These are phyloP conservation scores for Microctenopoma stevenorrisi DNA, from an alignment of 2,797 vertebrate species.

Conservation along the genomic window DNA sequence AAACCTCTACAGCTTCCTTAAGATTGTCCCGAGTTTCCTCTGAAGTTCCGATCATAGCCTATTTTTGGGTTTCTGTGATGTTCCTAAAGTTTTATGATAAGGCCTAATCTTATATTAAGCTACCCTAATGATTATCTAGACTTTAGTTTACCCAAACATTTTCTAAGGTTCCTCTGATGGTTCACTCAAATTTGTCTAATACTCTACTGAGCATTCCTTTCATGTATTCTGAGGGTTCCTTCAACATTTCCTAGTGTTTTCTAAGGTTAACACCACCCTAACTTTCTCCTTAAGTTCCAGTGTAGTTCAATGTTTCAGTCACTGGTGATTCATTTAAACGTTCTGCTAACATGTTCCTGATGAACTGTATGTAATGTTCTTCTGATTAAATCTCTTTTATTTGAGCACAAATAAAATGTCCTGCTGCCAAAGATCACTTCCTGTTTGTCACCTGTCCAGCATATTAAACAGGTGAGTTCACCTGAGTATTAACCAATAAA, in stretches of 20 bases:
- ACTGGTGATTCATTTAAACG: no score
- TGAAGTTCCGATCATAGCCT: no score
- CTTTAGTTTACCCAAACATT: no score
- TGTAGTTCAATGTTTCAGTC: no score
- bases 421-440: constrained; percentile 65
- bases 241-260: no score
- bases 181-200: no score
- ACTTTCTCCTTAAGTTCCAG: neutral
- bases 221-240: no score
- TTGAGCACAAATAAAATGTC: neutral
- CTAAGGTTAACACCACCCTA: neutral
- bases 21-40: neutral
- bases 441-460: constrained; percentile 14
- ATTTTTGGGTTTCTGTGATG: no score
- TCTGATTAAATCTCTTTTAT: neutral
- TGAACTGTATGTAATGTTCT: neutral
- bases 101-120: no score
- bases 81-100: no score
- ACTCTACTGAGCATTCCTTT: no score
- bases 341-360: neutral
- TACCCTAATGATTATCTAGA: no score
- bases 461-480: neutral
- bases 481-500: neutral
- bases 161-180: neutral
- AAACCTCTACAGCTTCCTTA: neutral